Conservation (phyloP, 1,140 invertebrate species). For the Eciton burchellii region DNA sequence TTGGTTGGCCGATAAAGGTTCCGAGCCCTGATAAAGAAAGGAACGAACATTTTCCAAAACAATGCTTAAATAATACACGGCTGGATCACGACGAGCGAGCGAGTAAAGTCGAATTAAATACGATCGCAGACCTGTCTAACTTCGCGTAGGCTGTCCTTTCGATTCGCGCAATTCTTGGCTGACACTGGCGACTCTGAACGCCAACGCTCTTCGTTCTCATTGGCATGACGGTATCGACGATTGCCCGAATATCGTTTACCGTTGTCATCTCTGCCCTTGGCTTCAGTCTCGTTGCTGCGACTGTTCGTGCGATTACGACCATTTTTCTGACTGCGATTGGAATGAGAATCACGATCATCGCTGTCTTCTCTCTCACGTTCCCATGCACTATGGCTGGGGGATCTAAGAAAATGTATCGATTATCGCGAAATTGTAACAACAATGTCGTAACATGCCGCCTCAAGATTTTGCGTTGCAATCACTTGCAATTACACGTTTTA, state of each 20-base stretch:
- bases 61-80: slow-evolving; percentile 1
- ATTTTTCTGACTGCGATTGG: slow-evolving; percentile 78
- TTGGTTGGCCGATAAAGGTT: slow-evolving; percentile 83
- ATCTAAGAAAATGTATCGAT: slow-evolving; percentile 64
- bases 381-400: slow-evolving; percentile 76
- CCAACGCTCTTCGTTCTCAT: slow-evolving; percentile 83
- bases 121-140: slow-evolving; percentile 76
- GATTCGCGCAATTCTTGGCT: slow-evolving; percentile 77
- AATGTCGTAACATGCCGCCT: not conserved
- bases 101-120: not conserved
- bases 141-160: slow-evolving; percentile 78
- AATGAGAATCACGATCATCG: slow-evolving; percentile 81
- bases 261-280: slow-evolving; percentile 79
- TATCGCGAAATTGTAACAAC: not conserved
- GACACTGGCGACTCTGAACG: slow-evolving; percentile 80
- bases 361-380: slow-evolving; percentile 78
- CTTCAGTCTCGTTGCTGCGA: slow-evolving; percentile 71
- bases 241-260: slow-evolving; percentile 80
- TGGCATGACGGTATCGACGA: slow-evolving; percentile 78
- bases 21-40: slow-evolving; percentile 83
- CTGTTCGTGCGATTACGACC: slow-evolving; percentile 76
- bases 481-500: not conserved
- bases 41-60: slow-evolving; percentile 35
- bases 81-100: not conserved
- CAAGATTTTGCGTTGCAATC: not conserved